A percentile compares a stretch with the other conserved stretches of the same genome.
These are phyloP conservation scores for Dione vanillae DNA, from an alignment of 2,888 invertebrate genomes.

Conservation along the genomic window DNA sequence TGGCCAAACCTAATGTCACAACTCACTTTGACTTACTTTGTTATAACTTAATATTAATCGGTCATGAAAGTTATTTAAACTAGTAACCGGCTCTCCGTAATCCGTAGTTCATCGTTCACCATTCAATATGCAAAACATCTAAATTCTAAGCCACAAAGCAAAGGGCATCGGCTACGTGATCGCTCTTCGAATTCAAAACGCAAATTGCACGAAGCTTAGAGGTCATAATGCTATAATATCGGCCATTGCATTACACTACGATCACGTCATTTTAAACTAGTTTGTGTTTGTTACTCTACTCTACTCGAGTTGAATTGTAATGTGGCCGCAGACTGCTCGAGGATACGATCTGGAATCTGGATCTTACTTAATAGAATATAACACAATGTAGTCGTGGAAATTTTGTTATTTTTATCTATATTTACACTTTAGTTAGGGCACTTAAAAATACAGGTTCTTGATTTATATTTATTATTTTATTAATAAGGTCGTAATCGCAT, in stretches of 20 bases:
- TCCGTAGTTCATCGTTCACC: not conserved
- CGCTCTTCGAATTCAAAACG: slow-evolving; percentile 28
- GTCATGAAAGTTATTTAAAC: not conserved
- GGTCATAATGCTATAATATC: slow-evolving; percentile 22
- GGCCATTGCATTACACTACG: slow-evolving; percentile 13
- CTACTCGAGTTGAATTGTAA: slow-evolving; percentile 14
- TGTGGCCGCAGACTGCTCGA: not conserved
- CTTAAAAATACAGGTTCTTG: no score
- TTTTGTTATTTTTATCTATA: no score
- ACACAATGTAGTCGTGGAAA: no score
- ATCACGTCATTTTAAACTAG: slow-evolving; percentile 15
- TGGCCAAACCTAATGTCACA: no score
- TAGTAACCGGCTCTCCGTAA: not conserved
- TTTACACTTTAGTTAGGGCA: no score
- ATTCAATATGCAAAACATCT: slow-evolving; percentile 18
- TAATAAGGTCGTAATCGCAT: no score
- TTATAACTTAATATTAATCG: no score
- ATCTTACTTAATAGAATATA: no score
- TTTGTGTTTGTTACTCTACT: not conserved
- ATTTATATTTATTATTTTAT: no score
- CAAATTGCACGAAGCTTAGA: slow-evolving; percentile 27
- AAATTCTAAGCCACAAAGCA: not conserved
- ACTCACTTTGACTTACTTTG: no score
- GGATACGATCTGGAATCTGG: no score
- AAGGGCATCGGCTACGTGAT: slow-evolving; percentile 16